Percentiles rank a stretch among this genome's conserved stretches.
Conservation (phyloP, 2,113 vertebrate species). For the Nycticryphes semicollaris region DNA sequence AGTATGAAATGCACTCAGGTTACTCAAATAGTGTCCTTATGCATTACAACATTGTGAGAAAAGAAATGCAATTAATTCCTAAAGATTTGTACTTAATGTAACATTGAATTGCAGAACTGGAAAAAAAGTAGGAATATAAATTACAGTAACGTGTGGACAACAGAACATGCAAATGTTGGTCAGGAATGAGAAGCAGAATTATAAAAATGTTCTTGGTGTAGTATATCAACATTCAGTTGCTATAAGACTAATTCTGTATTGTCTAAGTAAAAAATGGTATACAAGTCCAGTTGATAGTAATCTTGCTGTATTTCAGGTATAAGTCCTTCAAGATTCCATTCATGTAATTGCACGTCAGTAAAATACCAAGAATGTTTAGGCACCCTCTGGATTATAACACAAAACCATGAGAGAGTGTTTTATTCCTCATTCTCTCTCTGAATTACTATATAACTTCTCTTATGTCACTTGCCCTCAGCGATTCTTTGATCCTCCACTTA, state of each 20-base stretch:
- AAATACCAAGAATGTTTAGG: background rate
- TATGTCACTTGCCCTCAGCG: background rate
- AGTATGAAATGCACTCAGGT: background rate
- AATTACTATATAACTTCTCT: background rate
- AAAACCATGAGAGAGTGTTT: background rate
- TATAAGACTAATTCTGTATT: background rate
- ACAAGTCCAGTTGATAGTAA: background rate
- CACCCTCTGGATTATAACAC: background rate
- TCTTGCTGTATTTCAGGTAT: background rate
- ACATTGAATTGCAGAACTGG: background rate
- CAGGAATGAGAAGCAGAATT: background rate
- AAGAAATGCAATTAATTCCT: background rate
- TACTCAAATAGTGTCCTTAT: background rate
- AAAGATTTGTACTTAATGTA: background rate
- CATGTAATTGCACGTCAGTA: background rate
- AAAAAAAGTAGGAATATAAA: background rate
- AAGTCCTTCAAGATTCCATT: background rate
- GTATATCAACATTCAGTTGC: too few relatives aligned
- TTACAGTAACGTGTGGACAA: background rate
- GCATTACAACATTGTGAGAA: background rate
- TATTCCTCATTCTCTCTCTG: background rate
- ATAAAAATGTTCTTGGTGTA: background rate
- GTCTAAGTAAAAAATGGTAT: background rate
- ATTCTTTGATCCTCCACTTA: background rate
- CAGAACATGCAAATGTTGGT: background rate